Evolutionary conservation across 2,113 vertebrate genomes (phyloP).

Genomic region (Probosciger aterrimus): DNA sequence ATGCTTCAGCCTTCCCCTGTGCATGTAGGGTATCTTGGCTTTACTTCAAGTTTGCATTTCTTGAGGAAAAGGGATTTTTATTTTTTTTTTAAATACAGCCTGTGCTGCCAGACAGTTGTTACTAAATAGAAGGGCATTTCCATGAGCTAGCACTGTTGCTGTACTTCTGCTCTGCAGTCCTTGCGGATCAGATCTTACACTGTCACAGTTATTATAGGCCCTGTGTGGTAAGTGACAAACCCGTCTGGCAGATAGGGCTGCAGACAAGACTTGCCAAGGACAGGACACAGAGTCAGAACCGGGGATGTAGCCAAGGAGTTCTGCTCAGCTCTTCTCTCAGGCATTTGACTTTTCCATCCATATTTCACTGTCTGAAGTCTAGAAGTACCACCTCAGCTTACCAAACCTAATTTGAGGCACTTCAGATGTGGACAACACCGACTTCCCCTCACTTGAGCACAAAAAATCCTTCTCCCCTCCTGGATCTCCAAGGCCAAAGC

Average conservation of each 20-base stretch:
- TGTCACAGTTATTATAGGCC: background rate
- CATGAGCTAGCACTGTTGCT: background rate
- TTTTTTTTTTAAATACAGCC: background rate
- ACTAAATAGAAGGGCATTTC: constrained; percentile 5
- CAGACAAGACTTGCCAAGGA: constrained; percentile 41
- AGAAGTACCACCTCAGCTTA: background rate
- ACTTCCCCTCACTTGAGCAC: background rate
- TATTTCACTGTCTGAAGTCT: background rate
- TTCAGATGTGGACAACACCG: background rate
- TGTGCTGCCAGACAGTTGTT: background rate
- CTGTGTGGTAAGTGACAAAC: constrained; percentile 16
- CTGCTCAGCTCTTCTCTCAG: background rate
- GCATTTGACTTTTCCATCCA: background rate
- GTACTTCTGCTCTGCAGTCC: background rate
- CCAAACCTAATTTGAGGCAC: background rate
- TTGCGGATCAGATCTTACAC: background rate
- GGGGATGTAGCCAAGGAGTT: background rate
- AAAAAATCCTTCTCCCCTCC: background rate
- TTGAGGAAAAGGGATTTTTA: background rate
- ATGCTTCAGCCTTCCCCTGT: background rate
- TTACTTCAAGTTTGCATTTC: background rate
- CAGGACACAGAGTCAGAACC: background rate
- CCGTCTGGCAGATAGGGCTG: background rate
- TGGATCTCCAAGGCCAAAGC: background rate
- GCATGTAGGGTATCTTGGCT: background rate